phyloP scores from a whole-genome alignment of 2,113 vertebrate genomes.

The Lontra canadensis region DNA sequence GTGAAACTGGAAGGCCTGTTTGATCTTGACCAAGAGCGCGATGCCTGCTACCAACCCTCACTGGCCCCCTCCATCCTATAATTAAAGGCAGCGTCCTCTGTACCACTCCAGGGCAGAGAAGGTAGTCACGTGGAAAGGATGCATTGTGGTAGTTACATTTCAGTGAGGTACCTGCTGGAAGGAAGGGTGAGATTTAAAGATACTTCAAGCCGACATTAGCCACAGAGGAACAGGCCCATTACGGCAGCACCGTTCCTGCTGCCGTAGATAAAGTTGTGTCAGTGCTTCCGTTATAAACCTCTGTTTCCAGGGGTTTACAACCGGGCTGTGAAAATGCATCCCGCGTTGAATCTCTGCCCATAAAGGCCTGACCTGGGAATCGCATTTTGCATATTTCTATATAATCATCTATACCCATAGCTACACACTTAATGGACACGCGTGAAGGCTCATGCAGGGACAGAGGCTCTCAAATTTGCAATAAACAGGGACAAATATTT shows the following conservation, averaged over 20 bases:
- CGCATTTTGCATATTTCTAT: conserved; percentile 75
- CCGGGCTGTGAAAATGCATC: conserved; percentile 81
- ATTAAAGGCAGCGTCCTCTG: conserved; percentile 64
- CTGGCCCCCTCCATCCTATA: not conserved
- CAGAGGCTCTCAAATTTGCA: conserved; percentile 60
- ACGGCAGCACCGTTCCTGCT: conserved; percentile 72
- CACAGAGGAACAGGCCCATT: conserved; percentile 83
- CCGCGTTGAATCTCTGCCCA: conserved; percentile 76
- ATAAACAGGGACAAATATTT: conserved; percentile 75
- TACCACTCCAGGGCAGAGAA: conserved; percentile 69
- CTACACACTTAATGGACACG: conserved; percentile 51
- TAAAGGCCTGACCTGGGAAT: conserved; percentile 81
- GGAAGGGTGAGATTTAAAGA: conserved; percentile 80
- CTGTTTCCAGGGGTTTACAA: conserved; percentile 82
- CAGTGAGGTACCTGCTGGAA: conserved; percentile 75
- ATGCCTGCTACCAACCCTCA: not conserved
- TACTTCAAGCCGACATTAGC: conserved; percentile 72
- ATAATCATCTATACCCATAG: conserved; percentile 67
- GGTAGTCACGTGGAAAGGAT: conserved; percentile 72
- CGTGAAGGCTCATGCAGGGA: not conserved
- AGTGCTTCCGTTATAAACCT: conserved; percentile 82
- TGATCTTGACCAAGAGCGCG: conserved; percentile 59
- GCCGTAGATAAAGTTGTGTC: conserved; percentile 81
- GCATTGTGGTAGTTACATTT: conserved; percentile 75
- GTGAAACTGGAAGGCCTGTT: conserved; percentile 20